Evolutionary conservation across 2,888 invertebrate species (phyloP), one percentile per base, ranked within the genome.

Genomic region (Acheta domesticus): DNA sequence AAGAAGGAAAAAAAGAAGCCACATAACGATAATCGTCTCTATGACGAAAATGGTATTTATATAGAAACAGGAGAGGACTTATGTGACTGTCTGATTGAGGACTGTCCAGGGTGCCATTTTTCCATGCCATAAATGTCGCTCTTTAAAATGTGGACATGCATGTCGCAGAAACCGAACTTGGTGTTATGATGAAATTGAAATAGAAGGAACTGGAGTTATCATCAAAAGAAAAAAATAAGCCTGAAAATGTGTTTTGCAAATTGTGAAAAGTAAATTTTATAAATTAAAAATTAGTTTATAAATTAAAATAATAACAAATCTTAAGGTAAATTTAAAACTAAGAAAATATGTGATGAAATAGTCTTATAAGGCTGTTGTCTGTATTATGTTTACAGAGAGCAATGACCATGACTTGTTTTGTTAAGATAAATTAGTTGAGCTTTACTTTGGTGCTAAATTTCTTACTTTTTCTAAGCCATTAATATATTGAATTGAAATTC

Each of bases 51-150:
- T 79, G 95, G 95, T 0, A 87, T 89, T 73, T 89, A 93, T 62
- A 74, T 77, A 14, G 12, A n/a, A 20, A 77, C 79, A 20, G 78
- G 77, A 36, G 36, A 74, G 11, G 93, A 97, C 87, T 84, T 95
- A 16, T 97, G 97, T 83, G 97, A 97, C 86, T 97, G 97, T 85
- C 88, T 96, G 82, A 91, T 92, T 83, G 88, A 89, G 62, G 88
- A 89, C 16, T 97, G 97, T 84, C 88, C 91, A 0, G 97, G 97
- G 0, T 97, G 97, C 85, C 96, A 96, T 87, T 94, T n/a, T 93
- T 84, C 92, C 92, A 2, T 96, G 95, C 84, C 85, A 89, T 8
- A 92, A 91, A 85, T 96, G 96, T 84, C 87, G 86, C 36, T 94
- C 94, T 0, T 87, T 87, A 23, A 94, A 94, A 86, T 96, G 96